These are phyloP conservation scores for Tenualosa thibaudeaui DNA, from an alignment of 2,797 vertebrate genomes.

Conservation along the genomic window DNA sequence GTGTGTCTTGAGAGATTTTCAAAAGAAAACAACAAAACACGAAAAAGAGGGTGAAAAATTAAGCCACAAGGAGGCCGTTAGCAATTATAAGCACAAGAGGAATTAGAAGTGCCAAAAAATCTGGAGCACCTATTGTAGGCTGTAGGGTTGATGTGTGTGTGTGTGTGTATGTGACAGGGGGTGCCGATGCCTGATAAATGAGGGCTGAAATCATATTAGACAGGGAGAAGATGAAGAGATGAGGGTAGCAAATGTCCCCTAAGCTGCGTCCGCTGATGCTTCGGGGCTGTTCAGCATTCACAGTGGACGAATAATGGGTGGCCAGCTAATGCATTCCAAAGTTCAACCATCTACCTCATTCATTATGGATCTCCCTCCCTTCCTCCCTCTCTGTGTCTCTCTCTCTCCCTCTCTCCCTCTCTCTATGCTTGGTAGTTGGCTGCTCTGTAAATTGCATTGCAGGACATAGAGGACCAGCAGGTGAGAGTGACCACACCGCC, in stretches of 20 bases:
- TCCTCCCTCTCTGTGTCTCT: too few relatives aligned
- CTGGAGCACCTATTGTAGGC: slow-evolving; percentile 48
- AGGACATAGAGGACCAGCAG: not conserved
- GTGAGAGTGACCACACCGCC: not conserved
- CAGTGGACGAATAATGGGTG: slow-evolving; percentile 56
- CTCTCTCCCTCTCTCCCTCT: not conserved
- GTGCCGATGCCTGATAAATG: slow-evolving; percentile 55
- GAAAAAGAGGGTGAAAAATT: slow-evolving; percentile 56
- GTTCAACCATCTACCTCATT: slow-evolving; percentile 44
- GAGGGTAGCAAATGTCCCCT: slow-evolving; percentile 46
- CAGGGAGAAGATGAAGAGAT: slow-evolving; percentile 50
- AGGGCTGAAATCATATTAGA: slow-evolving; percentile 60
- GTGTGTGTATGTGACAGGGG: not conserved
- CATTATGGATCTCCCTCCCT: slow-evolving; percentile 35
- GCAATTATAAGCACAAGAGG: slow-evolving; percentile 61
- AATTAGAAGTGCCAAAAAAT: slow-evolving; percentile 63
- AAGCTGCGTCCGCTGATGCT: slow-evolving; percentile 50
- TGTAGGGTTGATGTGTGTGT: not conserved
- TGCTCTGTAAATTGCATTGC: too few relatives aligned
- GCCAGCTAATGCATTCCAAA: slow-evolving; percentile 47
- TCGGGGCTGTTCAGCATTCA: slow-evolving; percentile 48
- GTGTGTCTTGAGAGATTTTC: not conserved
- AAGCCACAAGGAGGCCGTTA: slow-evolving; percentile 50
- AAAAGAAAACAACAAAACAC: slow-evolving; percentile 15
- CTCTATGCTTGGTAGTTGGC: not conserved